Evolutionary conservation across 2,888 invertebrate genomes (phyloP), one percentile per base, ranked within the genome.

Genomic region (Mycalesis mineus): DNA sequence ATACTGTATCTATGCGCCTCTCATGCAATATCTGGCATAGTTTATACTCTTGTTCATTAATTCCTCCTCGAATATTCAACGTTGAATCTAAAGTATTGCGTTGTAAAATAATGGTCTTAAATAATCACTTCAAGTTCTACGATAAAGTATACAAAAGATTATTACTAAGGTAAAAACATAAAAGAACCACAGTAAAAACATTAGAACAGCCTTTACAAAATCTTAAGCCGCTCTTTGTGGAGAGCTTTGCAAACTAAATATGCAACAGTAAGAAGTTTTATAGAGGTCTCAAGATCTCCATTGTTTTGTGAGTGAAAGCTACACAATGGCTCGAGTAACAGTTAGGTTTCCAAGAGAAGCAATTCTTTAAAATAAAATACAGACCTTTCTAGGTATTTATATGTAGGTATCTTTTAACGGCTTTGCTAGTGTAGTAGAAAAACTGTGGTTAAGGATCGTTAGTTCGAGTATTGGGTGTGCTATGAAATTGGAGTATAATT

Each of bases 191-290:
- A n/a, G 36, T n/a, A 45, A 45, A 13, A 45, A 45, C 9, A 29
- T 14, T 29, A 45, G 45, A 45, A 45, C 45, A 13, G 13, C 29
- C 14, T 45, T 45, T 29, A 45, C 29, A 45, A 45, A 9, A 45
- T 8, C 45, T 45, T 9, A 13, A 45, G 29, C 29, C 29, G 8
- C 29, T 13, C 29, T 45, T 45, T 29, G 45, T 29, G 45, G 29
- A 45, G 45, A 29, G 29, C 45, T 45, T 14, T n/a, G 13, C 45
- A 45, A 45, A 45, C 45, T 45, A 31, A 31, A 45, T 45, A 45
- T 45, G 45, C 45, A 45, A 45, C 45, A 45, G 29, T 45, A 45
- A 45, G 29, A 45, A 31, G 29, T 45, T 31, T 45, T 45, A 29
- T 29, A 45, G 45, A 45, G 45, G 29, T 31, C 45, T 45, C 14